Conservation (phyloP, 2,797 vertebrate species). For the Gymnopithys bicolor region DNA sequence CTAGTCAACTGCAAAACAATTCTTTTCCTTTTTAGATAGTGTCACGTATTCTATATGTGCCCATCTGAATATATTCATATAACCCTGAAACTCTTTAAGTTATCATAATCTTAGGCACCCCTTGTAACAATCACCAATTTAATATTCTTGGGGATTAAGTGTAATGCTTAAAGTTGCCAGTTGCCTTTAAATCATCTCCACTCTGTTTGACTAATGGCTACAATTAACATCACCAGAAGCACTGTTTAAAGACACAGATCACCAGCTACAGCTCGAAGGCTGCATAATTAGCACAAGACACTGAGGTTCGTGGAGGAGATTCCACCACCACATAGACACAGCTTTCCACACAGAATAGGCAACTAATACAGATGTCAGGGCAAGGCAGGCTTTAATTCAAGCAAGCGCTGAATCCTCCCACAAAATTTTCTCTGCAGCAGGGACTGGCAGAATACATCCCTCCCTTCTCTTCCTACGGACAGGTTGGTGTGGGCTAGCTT, state of each 20-base stretch:
- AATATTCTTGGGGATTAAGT: not conserved
- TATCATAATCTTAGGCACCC: not conserved
- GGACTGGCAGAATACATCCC: not conserved
- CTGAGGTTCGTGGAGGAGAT: rapidly evolving
- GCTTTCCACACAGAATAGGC: not conserved
- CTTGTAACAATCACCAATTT: not conserved
- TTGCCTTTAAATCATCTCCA: constrained; percentile 20
- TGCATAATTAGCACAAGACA: not conserved
- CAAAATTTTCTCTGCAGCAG: not conserved
- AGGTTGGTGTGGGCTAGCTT: rapidly evolving
- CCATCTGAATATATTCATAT: not conserved
- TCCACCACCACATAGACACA: not conserved
- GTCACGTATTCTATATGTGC: not conserved
- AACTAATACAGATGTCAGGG: not conserved
- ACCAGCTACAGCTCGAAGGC: not conserved
- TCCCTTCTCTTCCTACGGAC: not conserved
- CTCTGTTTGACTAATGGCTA: constrained; percentile 2
- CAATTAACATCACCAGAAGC: constrained; percentile 5
- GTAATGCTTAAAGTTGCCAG: constrained; percentile 5
- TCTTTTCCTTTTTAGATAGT: not conserved
- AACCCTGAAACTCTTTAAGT: not conserved
- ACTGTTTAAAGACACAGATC: not conserved
- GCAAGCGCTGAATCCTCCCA: not conserved
- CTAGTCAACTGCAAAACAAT: not conserved
- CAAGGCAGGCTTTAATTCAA: not conserved